These are phyloP conservation scores for Turritopsis rubra DNA, from an alignment of 30 jellyfish, hydroid and myxozoan genomes.

Conservation along the genomic window DNA sequence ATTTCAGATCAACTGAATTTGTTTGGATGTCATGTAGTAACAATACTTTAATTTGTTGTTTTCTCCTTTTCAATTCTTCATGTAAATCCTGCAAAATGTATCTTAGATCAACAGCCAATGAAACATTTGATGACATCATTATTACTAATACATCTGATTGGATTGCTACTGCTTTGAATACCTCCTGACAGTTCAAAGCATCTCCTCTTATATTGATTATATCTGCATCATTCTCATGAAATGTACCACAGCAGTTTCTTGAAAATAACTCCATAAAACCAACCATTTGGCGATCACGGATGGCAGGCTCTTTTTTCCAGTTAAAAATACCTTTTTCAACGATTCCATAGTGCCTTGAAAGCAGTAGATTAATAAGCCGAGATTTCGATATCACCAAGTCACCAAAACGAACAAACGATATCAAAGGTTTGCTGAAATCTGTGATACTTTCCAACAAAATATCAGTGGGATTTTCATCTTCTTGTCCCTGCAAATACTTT, in stretches of 20 bases:
- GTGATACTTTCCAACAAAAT: neutral
- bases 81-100: neutral
- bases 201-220: neutral
- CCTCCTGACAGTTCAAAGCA: neutral
- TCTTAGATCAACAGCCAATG: neutral
- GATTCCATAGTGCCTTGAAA: neutral
- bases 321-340: neutral
- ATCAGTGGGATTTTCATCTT: neutral
- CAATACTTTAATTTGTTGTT: neutral
- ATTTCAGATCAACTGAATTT: neutral
- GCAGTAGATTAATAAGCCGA: neutral
- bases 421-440: neutral
- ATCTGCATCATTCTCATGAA: neutral
- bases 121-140: neutral
- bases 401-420: slow-evolving; percentile 5
- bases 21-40: neutral
- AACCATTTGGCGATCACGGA: neutral
- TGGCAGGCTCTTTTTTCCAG: neutral
- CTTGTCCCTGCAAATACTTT: neutral
- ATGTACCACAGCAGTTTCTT: neutral
- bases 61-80: neutral
- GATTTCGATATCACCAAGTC: neutral
- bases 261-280: neutral
- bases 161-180: neutral
- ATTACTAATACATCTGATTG: neutral